phyloP scores from a whole-genome alignment of 2,113 vertebrate genomes.

The Epinephelus moara region DNA sequence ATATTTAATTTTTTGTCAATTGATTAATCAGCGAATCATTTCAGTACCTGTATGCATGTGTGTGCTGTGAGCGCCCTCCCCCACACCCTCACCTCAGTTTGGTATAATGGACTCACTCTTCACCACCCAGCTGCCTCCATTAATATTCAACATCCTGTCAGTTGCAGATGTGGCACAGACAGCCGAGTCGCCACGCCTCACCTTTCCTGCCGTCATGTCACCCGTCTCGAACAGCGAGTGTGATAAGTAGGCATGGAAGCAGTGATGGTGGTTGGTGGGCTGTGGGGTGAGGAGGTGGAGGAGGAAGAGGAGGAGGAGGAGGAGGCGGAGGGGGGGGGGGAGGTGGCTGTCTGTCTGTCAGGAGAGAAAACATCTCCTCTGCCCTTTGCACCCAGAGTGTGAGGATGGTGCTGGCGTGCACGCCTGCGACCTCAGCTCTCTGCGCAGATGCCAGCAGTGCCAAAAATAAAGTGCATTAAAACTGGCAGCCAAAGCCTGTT shows the following conservation, averaged over 20 bases:
- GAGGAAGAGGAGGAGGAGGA: neutral
- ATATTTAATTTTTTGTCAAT: neutral
- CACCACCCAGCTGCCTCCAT: constrained; percentile 31
- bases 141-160: constrained; percentile 65
- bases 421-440: constrained; percentile 38
- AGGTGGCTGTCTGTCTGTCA: constrained; percentile 29
- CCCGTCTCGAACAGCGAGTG: constrained; percentile 36
- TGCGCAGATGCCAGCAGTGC: constrained; percentile 50
- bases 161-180: constrained; percentile 58
- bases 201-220: constrained; percentile 43
- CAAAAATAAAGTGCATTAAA: constrained; percentile 77
- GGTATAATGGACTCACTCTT: constrained; percentile 8
- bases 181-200: constrained; percentile 43
- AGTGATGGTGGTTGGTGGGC: neutral
- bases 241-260: constrained; percentile 44
- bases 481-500: constrained; percentile 65
- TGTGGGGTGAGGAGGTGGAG: constrained; percentile 4
- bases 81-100: constrained; percentile 6
- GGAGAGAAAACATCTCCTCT: constrained; percentile 44
- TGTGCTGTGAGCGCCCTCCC: neutral
- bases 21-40: neutral
- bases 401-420: constrained; percentile 22
- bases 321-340: neutral
- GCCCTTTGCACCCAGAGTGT: constrained; percentile 9
- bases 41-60: neutral